Evolutionary conservation across 2,888 invertebrate species (phyloP).

Genomic region (Lycaena phlaeas): DNA sequence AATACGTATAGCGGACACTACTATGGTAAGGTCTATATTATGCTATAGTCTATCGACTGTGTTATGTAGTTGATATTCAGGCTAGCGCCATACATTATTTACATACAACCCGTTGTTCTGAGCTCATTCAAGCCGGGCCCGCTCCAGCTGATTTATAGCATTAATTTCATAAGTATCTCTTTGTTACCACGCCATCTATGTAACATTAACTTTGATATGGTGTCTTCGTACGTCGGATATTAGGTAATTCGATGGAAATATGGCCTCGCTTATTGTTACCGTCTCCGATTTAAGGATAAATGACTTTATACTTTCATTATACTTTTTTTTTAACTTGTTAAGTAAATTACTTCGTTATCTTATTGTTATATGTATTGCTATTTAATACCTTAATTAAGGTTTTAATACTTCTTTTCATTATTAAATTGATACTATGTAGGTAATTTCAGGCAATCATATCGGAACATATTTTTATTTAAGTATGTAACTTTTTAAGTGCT

Average conservation of each 20-base stretch:
- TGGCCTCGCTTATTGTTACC: neutral
- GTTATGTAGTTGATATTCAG: neutral
- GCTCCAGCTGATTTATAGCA: constrained; percentile 62
- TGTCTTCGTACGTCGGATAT: constrained; percentile 6
- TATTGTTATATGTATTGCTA: too few species aligned
- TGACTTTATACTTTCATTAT: too few species aligned
- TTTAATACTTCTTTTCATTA: too few species aligned
- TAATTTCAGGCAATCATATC: too few species aligned
- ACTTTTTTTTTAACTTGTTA: too few species aligned
- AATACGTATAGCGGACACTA: too few species aligned
- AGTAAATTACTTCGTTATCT: too few species aligned
- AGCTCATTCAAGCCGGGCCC: constrained; percentile 55
- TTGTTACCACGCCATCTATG: constrained; percentile 53
- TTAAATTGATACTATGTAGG: too few species aligned
- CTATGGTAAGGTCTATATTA: too few species aligned
- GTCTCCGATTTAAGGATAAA: neutral
- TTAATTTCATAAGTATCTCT: constrained; percentile 72
- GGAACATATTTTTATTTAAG: too few species aligned
- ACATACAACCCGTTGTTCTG: constrained; percentile 64
- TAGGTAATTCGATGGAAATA: constrained; percentile 7
- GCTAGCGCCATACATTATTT: constrained; percentile 48
- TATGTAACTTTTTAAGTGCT: too few species aligned
- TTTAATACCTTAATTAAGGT: too few species aligned
- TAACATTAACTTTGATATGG: constrained; percentile 22
- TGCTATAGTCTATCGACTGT: neutral